Percentiles rank a stretch among this genome's conserved stretches.
phyloP scores from a whole-genome alignment of 1,140 invertebrate species.

The Hycleus phaleratus region DNA sequence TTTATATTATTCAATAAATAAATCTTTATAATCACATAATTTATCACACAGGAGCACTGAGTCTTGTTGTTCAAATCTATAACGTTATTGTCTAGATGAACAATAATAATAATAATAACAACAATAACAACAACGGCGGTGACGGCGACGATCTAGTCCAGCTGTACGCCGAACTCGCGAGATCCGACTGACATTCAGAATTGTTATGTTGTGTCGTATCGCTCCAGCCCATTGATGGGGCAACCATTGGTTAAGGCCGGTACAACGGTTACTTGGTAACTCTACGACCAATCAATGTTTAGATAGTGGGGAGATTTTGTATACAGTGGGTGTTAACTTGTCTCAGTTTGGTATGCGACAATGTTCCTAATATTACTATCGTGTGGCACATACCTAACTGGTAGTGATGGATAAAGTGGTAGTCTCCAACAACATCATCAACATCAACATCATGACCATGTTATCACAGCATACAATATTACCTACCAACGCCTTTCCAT shows the following conservation, averaged over 20 bases:
- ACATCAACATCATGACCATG: conserved; percentile 20
- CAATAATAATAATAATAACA: too few relatives aligned
- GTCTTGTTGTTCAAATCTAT: too few relatives aligned
- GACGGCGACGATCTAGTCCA: neutral
- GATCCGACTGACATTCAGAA: conserved; percentile 24
- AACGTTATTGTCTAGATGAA: too few relatives aligned
- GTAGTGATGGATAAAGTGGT: conserved; percentile 40
- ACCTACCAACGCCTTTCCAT: too few relatives aligned
- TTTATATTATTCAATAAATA: too few relatives aligned
- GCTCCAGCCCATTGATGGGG: conserved; percentile 4
- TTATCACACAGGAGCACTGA: too few relatives aligned
- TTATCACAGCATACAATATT: too few relatives aligned
- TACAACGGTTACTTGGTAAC: conserved; percentile 25
- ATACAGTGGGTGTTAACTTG: conserved; percentile 18
- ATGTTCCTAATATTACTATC: conserved; percentile 16
- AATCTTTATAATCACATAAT: too few relatives aligned
- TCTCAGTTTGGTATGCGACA: conserved; percentile 26
- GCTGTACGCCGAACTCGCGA: conserved; percentile 21
- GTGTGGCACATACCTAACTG: conserved; percentile 37
- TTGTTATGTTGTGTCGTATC: neutral
- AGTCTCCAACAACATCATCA: conserved; percentile 14
- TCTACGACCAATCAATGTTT: conserved; percentile 22
- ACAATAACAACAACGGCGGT: too few relatives aligned
- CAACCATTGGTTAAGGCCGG: conserved; percentile 27
- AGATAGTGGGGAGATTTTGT: conserved; percentile 21